Base-by-base conservation (phyloP, 2,797 vertebrate species). In the Anguilla megastoma region DNA sequence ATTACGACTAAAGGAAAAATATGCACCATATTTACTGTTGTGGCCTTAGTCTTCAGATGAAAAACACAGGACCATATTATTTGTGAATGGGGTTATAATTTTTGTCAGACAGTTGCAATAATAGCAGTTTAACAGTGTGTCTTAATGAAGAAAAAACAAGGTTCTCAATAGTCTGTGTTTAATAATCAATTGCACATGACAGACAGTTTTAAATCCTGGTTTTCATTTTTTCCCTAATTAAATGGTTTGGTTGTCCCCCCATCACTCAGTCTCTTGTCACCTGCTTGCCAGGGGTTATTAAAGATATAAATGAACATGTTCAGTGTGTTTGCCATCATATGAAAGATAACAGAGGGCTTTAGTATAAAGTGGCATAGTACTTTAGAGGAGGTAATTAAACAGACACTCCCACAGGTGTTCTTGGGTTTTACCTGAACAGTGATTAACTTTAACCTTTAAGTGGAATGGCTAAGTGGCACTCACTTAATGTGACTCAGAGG, bases 261-360 rank as follows among this genome's bases (percentile, higher is more conserved):
- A 48, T 24, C 45, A n/a, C 8, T n/a, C 45, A 82, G 45, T 9
- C 6, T 82, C 45, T 50, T 48, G 45, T 82, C 45, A 82, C 41
- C 79, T 82, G 79, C 79, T 50, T 82, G 45, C 41, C 79, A 82
- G 79, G 41, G 21, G 45, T 82, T 82, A 82, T 50, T 50, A 48
- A n/a, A 45, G 79, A 82, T 82, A 82, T n/a, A 82, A 50, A 82
- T 82, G 79, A 82, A 82, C 45, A 82, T 82, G 24, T 82, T 82
- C 21, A 50, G 27, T 82, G 79, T 82, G 79, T 82, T 45, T 82
- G 79, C 41, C 45, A 82, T 82, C 79, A 82, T 82, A 50, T 82
- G 79, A 50, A 24, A 50, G 24, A 80, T 48, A 21, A 80, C 18
- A 76, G 41, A 2, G 21, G 21, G 45, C 79, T 82, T 82, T 48